Evolutionary conservation across 2,888 invertebrate species (phyloP), one percentile per base, ranked within the genome.

Genomic region (Galerucella calmariensis): DNA sequence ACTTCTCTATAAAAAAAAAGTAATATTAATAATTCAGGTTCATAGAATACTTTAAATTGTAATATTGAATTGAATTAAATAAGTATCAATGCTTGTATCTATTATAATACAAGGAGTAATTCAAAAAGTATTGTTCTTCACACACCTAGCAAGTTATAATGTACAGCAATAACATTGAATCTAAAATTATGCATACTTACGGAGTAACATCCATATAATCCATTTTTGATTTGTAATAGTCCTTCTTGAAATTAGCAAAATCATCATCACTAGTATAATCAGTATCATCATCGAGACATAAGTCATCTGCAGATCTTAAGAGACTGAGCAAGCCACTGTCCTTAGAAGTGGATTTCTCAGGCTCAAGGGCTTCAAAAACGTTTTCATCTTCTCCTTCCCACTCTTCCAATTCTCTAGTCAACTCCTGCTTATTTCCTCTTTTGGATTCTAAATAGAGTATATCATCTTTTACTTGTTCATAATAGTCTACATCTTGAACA

Each of bases 201-300:
- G 91, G 91, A 61, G 94, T 94, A 59, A 97, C 93, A 86, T 93
- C 91, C 53, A 90, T 89, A 85, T 94, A 95, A 75, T 94, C 94
- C 86, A 98, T 88, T 87, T 98, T 98, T 79, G 93, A 94, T 89
- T 93, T 94, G 85, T 99, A 99, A 88, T 98, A 99, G 85, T 96
- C 93, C 78, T 92, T 92, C 86, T 98, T 98, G 85, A 95, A 98
- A 87, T 96, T 96, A 67, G 76, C 78, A 76, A 85, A 85, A 80
- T 92, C 91, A 77, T 90, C 89, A 67, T 92, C 91, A 81, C 88
- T 89, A 72, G 79, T 80, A 59, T 80, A 80, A 72, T 81, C 79
- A 46, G 79, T 81, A 20, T 72, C 79, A 62, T 83, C 81, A 6
- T 81, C 82, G 0, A 75, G 41, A 74, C 75, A 78, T 41, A 75